phyloP scores from a whole-genome alignment of 1,140 invertebrate genomes.

The Lordiphosa collinella region DNA sequence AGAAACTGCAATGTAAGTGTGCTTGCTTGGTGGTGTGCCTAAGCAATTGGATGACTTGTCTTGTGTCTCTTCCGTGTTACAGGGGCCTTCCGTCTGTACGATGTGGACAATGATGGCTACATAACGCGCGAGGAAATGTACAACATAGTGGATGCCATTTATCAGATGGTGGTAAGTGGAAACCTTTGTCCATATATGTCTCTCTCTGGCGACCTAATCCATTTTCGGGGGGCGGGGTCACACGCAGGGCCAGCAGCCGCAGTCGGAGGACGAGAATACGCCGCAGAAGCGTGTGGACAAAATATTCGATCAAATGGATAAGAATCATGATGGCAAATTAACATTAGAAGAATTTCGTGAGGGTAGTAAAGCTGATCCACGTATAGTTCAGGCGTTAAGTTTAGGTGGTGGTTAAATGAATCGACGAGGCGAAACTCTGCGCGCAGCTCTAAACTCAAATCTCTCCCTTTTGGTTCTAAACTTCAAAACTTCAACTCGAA shows the following conservation, averaged over 20 bases:
- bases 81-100: slow-evolving; percentile 99
- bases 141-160: slow-evolving; percentile 99
- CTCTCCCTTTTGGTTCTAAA: no score
- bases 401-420: slow-evolving; percentile 86
- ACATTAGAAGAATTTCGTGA: slow-evolving; percentile 99
- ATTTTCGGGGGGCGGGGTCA: background rate
- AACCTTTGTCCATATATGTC: background rate
- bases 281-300: slow-evolving; percentile 97
- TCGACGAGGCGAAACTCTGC: slow-evolving; percentile 10
- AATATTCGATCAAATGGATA: slow-evolving; percentile 99
- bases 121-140: slow-evolving; percentile 99
- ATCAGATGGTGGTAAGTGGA: slow-evolving; percentile 97
- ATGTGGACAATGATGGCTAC: slow-evolving; percentile 98
- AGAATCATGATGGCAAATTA: slow-evolving; percentile 98
- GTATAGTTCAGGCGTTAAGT: slow-evolving; percentile 97
- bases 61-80: slow-evolving; percentile 27
- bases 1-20: slow-evolving; percentile 98
- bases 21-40: background rate
- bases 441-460: slow-evolving; percentile 22
- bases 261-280: slow-evolving; percentile 95
- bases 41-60: background rate
- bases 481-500: slow-evolving; percentile 11
- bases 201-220: background rate
- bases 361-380: slow-evolving; percentile 98
- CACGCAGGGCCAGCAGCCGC: slow-evolving; percentile 91